Conservation (phyloP, 1,140 invertebrate species). For the Neomicropteryx cornuta region DNA sequence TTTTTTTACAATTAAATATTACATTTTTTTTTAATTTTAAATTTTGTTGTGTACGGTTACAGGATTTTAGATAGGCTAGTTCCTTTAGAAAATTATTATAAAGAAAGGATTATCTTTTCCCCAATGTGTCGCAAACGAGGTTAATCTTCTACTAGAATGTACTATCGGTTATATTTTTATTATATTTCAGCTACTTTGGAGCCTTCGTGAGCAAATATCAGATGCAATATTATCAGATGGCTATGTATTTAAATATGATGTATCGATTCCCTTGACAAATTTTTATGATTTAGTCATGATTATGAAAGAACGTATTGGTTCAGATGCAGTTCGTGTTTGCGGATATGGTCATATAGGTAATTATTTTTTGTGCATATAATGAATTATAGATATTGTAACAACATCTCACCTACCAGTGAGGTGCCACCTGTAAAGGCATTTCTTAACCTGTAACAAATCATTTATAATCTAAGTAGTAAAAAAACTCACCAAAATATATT, state of each 20-base stretch:
- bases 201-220: slow-evolving; percentile 74
- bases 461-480: too few relatives aligned
- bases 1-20: too few relatives aligned
- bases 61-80: too few relatives aligned
- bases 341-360: slow-evolving; percentile 89
- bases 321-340: slow-evolving; percentile 50
- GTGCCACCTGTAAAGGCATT: too few relatives aligned
- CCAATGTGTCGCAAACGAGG: too few relatives aligned
- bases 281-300: slow-evolving; percentile 77
- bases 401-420: too few relatives aligned
- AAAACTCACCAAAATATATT: too few relatives aligned
- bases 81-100: too few relatives aligned
- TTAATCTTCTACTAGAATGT: not conserved
- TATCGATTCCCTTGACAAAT: slow-evolving; percentile 73
- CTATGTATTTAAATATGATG: slow-evolving; percentile 93
- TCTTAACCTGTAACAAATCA: too few relatives aligned
- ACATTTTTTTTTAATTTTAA: too few relatives aligned
- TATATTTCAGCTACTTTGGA: slow-evolving; percentile 63
- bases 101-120: too few relatives aligned
- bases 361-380: slow-evolving; percentile 15
- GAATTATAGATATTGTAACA: not conserved
- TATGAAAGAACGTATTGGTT: slow-evolving; percentile 52
- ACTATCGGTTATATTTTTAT: slow-evolving; percentile 3
- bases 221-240: slow-evolving; percentile 70
- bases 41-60: too few relatives aligned